Conservation (phyloP, 1,140 invertebrate genomes). For the Drosophila pectinifera region DNA sequence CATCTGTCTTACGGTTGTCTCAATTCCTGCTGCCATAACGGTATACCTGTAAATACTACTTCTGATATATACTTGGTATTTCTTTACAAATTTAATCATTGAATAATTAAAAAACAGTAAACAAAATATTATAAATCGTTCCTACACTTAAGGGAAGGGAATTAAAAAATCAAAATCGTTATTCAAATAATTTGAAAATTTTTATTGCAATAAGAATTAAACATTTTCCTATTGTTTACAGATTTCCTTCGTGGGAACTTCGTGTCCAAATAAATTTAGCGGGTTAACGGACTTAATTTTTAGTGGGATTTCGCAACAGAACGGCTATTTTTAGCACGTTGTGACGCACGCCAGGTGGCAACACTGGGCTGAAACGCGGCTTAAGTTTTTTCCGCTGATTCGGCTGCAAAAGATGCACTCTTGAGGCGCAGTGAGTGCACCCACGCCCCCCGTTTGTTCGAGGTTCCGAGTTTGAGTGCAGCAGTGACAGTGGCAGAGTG, state of each 20-base stretch:
- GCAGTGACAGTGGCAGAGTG: slow-evolving; percentile 21
- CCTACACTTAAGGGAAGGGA: no score
- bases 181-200: neutral
- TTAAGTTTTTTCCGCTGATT: slow-evolving; percentile 36
- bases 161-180: no score
- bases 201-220: neutral
- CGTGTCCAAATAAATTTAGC: neutral
- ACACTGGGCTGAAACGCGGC: slow-evolving; percentile 31
- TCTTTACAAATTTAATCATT: neutral
- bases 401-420: slow-evolving; percentile 51
- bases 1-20: neutral
- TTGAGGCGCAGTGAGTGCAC: slow-evolving; percentile 42
- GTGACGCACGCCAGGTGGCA: neutral
- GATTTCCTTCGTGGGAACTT: no score
- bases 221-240: neutral
- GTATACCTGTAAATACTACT: no score
- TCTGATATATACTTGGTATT: neutral
- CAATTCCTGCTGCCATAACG: neutral
- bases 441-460: slow-evolving; percentile 31
- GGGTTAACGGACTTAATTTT: neutral
- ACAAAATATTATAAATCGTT: no score
- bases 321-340: neutral
- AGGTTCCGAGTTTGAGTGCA: slow-evolving; percentile 28
- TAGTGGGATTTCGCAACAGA: neutral
- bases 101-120: no score